Evolutionary conservation across 2,113 vertebrate species (phyloP), one percentile per base, ranked within the genome.

Genomic region (Ciconia boyciana): DNA sequence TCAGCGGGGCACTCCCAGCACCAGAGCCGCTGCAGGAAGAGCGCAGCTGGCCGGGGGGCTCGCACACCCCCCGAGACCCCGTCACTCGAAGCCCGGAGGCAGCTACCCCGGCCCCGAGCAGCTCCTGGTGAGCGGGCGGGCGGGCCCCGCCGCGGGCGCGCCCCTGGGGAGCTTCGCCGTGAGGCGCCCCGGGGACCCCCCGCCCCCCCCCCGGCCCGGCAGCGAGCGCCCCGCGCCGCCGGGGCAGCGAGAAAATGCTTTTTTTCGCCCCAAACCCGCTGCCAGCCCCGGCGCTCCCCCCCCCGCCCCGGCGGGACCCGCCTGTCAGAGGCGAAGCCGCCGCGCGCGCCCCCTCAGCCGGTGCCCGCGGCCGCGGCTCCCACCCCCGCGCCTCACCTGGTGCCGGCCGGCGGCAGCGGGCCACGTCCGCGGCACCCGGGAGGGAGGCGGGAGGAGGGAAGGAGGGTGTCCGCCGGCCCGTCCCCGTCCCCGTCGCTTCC

Each of bases 391-490:
- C 48, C 89, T 95, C 87, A 90, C 95, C 94, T 94, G 86, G 83
- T 65, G 70, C 89, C 95, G 92, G 55, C 83, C 89, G 43, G 83
- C 91, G 91, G 92, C 89, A 83, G 61, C 74, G 41, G 24, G 72
- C 29, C 94, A 70, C 92, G 76, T 87, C 89, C 65, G 44, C 81
- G 76, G 70, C 25, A 44, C 81, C 64, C 71, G 31, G 51, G 62
- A 75, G 39, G 22, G 11, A 48, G 83, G 55, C 48, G 22, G 29
- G 22, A 64, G 28, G 34, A 34, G 25, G 44, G 39, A 18, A 81
- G 79, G 6, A 85, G 44, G 2, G 79, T 83, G 79, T 80, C 78
- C 62, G 43, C 85, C 91, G 65, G 80, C 54, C 83, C 72, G 84
- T 36, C 48, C 62, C 81, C 72, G 62, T n/a, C 75, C 64, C 54